Evolutionary conservation across 2,888 invertebrate genomes (phyloP), one percentile per base, ranked within the genome.

Genomic region (Pheosia tremula): DNA sequence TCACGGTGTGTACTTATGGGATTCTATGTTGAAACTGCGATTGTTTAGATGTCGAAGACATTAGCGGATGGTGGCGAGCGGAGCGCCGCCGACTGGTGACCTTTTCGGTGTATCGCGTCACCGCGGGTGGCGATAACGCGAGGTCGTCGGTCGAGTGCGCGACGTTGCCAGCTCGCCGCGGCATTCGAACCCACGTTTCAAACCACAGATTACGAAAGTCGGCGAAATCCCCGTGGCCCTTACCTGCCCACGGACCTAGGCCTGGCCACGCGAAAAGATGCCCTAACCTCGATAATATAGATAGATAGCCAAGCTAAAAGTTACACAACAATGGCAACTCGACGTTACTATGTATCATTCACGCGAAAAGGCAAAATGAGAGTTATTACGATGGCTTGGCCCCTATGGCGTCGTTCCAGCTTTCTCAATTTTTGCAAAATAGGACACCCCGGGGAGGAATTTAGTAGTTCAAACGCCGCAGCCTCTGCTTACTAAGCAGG

Each of bases 131-230:
- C 88, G 91, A 91, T 91, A 89, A 87, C 87, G 80, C 87, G 91
- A 91, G 90, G 93, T 90, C 91, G 92, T 90, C 90, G 90, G 85
- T 89, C 88, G 86, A 78, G 80, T 71, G 84, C 72, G 91, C 91
- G 86, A 76, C 88, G 92, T 93, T 93, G 91, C 93, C 90, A 89
- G 85, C 83, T 80, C 89, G 86, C 82, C 69, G 73, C 80, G 81
- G 82, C 82, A 85, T 85, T 86, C 86, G 74, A 75, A 80, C 84
- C 84, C 86, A 86, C 85, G 85, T 85, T 86, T 82, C 78, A n/a
- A 47, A 47, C 47, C 69, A 78, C 78, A 77, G 81, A 86, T 86
- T 87, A 87, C 85, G 86, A 87, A 87, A 87, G 87, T 83, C 86
- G 82, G 86, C 87, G 77, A 88, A 86, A 86, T 83, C 88, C 84